These are phyloP conservation scores for Nebria ingens DNA, from an alignment of 1,140 invertebrate genomes.

Conservation along the genomic window DNA sequence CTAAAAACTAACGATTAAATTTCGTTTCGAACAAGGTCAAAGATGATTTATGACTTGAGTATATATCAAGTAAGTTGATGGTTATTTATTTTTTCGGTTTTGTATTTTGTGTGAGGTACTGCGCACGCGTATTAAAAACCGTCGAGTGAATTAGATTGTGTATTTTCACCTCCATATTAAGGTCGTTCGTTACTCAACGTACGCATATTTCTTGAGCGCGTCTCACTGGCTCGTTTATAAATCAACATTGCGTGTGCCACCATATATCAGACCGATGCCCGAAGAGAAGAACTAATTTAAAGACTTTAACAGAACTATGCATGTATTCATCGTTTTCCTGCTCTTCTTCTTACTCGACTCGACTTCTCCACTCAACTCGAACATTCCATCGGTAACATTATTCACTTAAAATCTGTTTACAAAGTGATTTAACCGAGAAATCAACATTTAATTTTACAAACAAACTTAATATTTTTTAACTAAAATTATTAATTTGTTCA, in stretches of 20 bases:
- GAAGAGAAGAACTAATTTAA: not conserved
- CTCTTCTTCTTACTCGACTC: too few relatives aligned
- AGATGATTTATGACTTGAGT: not conserved
- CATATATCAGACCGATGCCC: not conserved
- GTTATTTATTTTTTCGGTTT: not conserved
- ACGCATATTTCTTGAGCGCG: constrained; percentile 4
- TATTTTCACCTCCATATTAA: constrained; percentile 9
- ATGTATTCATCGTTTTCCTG: too few relatives aligned
- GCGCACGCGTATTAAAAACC: not conserved
- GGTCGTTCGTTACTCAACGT: constrained; percentile 5
- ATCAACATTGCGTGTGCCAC: not conserved
- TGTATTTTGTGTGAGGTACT: not conserved
- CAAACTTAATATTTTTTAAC: too few relatives aligned
- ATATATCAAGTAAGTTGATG: not conserved
- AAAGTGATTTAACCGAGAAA: too few relatives aligned
- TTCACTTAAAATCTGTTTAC: too few relatives aligned
- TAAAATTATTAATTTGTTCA: too few relatives aligned
- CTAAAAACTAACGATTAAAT: too few relatives aligned
- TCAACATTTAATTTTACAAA: too few relatives aligned
- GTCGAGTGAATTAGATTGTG: constrained; percentile 6
- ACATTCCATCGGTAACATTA: too few relatives aligned
- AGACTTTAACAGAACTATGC: not conserved
- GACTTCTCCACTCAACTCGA: too few relatives aligned
- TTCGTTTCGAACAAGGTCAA: not conserved
- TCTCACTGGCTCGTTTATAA: not conserved